Base-by-base conservation (phyloP, 1,140 invertebrate genomes). In the Nephotettix cincticeps region DNA sequence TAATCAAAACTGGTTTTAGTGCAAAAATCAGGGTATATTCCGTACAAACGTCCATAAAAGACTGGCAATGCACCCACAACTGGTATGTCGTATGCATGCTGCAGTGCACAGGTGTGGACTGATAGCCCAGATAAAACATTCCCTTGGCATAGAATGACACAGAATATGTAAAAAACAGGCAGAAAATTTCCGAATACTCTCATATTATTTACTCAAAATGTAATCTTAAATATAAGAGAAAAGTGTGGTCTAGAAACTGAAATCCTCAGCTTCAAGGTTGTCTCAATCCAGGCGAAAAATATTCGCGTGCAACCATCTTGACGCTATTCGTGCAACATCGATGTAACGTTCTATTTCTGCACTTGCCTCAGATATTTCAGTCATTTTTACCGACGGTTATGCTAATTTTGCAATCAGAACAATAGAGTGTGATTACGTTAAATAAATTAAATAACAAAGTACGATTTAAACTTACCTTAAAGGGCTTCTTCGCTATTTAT, bases 281-380 rank as follows among this genome's bases (percentile, higher is more conserved):
- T 61, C 71, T 54, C 71, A 76, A 71, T 71, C 74, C 76, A 75
- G 71, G 75, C 77, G 73, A 77, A 78, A 77, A 75, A 74, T 76
- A 78, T 78, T 76, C 72, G 74, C 77, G 73, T 76, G 76, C 77
- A 78, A 77, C 77, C 77, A 78, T 78, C 76, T 78, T 78, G 77
- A 76, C 77, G 77, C 77, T 75, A 77, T 73, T 76, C 76, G 76
- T 76, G 77, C 76, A 76, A 76, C 76, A 73, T 75, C 71, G 72
- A 75, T 73, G 74, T 74, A 72, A 73, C 73, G 71, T 43, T 28
- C 67, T 70, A 71, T 75, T 74, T 72, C 58, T 75, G 72, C 74
- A 74, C 61, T 69, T 29, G 51, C 28, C 61, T 40, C 28, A 19
- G 4, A 51, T 51, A 11, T 51, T 36, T n/a, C 4, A 21, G 47